Conservation (phyloP, 2,797 vertebrate genomes). For the Peromyscus melanophrys region DNA sequence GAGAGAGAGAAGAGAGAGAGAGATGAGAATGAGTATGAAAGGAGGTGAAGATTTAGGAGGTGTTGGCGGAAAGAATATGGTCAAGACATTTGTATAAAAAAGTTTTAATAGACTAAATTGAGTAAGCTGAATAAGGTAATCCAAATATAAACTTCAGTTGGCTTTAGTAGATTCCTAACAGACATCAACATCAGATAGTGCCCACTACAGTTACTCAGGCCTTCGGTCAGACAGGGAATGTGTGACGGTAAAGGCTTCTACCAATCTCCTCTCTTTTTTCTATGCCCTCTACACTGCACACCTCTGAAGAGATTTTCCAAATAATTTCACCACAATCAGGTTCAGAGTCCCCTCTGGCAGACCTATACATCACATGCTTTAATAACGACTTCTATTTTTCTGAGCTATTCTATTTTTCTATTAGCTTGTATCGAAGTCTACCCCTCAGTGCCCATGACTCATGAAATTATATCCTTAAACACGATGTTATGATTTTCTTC, state of each 20-base stretch:
- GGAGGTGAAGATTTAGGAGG: background rate
- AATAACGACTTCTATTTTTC: conserved; percentile 71
- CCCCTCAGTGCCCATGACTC: conserved; percentile 45
- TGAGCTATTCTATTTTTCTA: conserved; percentile 68
- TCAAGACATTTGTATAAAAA: background rate
- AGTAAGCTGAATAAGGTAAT: conserved; percentile 43
- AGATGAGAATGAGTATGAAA: background rate
- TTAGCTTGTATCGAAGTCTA: conserved; percentile 47
- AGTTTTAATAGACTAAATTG: background rate
- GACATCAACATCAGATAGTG: conserved; percentile 49
- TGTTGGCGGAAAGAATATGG: background rate
- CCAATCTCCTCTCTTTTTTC: conserved; percentile 57
- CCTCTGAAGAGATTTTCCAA: conserved; percentile 78
- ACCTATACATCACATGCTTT: conserved; percentile 72
- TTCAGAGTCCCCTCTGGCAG: conserved; percentile 66
- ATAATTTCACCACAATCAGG: conserved; percentile 72
- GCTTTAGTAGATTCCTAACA: conserved; percentile 23
- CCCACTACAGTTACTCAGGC: conserved; percentile 1
- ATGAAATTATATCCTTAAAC: conserved; percentile 67
- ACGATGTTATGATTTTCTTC: conserved; percentile 55
- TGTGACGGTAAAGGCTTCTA: conserved; percentile 58
- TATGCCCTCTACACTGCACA: conserved; percentile 44
- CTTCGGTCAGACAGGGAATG: conserved; percentile 35
- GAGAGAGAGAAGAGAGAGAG: no score
- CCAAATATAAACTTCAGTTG: background rate